These are phyloP conservation scores for Camptogramma bilineatum DNA, from an alignment of 2,888 invertebrate genomes.

Conservation along the genomic window DNA sequence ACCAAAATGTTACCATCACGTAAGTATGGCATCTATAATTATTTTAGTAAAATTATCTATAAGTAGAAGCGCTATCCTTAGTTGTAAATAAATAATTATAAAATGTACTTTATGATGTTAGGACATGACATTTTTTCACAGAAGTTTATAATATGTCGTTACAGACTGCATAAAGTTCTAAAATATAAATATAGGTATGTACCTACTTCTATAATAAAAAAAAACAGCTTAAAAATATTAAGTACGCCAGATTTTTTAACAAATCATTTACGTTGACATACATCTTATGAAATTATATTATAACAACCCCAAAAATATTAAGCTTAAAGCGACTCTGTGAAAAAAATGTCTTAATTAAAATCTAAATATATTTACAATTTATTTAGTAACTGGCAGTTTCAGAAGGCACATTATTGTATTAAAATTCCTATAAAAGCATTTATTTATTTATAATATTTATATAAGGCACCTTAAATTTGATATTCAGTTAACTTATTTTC, in stretches of 20 bases:
- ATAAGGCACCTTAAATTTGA: constrained; percentile 31
- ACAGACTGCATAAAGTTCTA: background rate
- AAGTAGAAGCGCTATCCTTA: constrained; percentile 76
- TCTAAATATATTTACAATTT: constrained; percentile 69
- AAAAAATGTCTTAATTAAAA: constrained; percentile 59
- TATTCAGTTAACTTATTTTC: constrained; percentile 24
- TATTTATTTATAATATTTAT: constrained; percentile 18
- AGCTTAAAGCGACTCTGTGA: constrained; percentile 57
- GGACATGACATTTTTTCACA: constrained; percentile 65
- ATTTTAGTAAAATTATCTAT: constrained; percentile 65
- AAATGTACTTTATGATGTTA: constrained; percentile 55
- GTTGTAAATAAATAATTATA: constrained; percentile 66
- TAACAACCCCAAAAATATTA: constrained; percentile 7
- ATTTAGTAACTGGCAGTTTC: constrained; percentile 80
- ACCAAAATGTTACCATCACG: constrained; percentile 70
- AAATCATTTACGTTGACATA: constrained; percentile 2
- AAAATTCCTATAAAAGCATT: constrained; percentile 28
- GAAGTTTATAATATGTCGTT: constrained; percentile 40
- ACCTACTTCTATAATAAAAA: background rate
- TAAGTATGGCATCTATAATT: constrained; percentile 68
- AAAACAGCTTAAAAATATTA: constrained; percentile 52
- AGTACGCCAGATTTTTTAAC: constrained; percentile 48
- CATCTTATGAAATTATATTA: background rate
- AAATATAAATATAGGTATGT: too few relatives aligned
- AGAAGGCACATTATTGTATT: constrained; percentile 69